phyloP scores from a whole-genome alignment of 2,888 invertebrate genomes.

The Acleris literana region DNA sequence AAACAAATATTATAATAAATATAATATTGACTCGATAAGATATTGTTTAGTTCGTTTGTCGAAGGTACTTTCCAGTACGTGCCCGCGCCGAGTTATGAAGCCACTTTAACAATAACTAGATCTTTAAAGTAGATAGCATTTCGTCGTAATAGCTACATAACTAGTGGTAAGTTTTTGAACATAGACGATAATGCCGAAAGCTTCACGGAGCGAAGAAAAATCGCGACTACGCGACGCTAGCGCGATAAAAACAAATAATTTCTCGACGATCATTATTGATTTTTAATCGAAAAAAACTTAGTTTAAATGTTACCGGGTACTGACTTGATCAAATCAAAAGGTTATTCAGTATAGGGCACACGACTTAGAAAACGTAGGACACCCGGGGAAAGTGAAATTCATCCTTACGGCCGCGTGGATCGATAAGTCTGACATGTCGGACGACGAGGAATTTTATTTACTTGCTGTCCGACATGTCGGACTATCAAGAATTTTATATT shows the following conservation, averaged over 20 bases:
- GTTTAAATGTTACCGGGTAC: too few species aligned
- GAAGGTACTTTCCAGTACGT: slow-evolving; percentile 19
- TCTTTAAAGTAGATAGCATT: slow-evolving; percentile 56
- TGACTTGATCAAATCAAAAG: too few species aligned
- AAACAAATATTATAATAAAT: slow-evolving; percentile 29
- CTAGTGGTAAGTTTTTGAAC: slow-evolving; percentile 62
- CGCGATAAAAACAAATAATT: background rate
- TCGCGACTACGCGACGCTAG: background rate
- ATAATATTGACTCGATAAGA: slow-evolving; percentile 23
- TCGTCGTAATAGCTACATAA: slow-evolving; percentile 56
- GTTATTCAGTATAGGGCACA: too few species aligned
- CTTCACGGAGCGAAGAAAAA: background rate
- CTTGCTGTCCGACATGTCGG: too few species aligned
- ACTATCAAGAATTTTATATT: too few species aligned
- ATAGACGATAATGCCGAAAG: slow-evolving; percentile 44
- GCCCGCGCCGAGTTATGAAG: slow-evolving; percentile 25
- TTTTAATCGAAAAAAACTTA: too few species aligned
- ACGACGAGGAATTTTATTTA: too few species aligned
- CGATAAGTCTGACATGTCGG: too few species aligned
- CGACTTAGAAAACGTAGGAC: too few species aligned
- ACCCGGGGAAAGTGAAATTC: too few species aligned
- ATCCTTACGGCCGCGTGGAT: too few species aligned
- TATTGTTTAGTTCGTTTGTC: slow-evolving; percentile 24
- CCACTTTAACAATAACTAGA: slow-evolving; percentile 57
- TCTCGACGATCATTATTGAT: too few species aligned